These are phyloP conservation scores for Callionymus lyra DNA, from an alignment of 2,113 vertebrate genomes.

Conservation along the genomic window DNA sequence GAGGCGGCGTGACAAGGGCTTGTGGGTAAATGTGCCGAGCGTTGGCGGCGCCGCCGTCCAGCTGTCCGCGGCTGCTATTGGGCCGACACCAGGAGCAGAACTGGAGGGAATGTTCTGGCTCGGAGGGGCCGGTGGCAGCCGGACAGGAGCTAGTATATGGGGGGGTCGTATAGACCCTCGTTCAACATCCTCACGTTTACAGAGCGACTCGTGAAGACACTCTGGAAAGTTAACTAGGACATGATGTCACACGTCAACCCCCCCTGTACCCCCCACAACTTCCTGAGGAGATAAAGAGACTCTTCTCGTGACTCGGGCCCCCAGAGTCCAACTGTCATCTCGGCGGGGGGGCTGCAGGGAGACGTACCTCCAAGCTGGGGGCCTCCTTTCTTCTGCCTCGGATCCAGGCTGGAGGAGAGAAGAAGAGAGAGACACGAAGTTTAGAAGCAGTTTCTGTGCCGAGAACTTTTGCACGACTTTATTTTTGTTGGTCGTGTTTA, in stretches of 20 bases:
- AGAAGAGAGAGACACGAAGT: too few species aligned
- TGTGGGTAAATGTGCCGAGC: constrained; percentile 58
- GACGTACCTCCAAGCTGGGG: constrained; percentile 81
- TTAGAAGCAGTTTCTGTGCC: too few species aligned
- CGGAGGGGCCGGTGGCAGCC: constrained; percentile 47
- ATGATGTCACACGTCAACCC: constrained; percentile 44
- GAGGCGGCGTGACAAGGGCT: constrained; percentile 59
- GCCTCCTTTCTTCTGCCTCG: constrained; percentile 84
- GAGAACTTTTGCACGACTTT: too few species aligned
- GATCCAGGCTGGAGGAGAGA: constrained; percentile 83
- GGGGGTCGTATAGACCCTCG: constrained; percentile 58
- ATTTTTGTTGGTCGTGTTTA: too few species aligned
- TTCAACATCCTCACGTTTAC: constrained; percentile 59
- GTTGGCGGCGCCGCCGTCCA: constrained; percentile 62
- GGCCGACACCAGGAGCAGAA: constrained; percentile 60
- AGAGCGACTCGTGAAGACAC: constrained; percentile 55
- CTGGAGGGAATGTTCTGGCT: constrained; percentile 70
- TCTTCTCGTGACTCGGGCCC: constrained; percentile 48
- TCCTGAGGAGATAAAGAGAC: constrained; percentile 52
- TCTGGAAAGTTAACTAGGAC: constrained; percentile 54
- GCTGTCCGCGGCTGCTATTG: constrained; percentile 63
- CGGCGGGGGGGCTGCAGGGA: constrained; percentile 36
- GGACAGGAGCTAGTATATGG: constrained; percentile 43
- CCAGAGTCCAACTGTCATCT: constrained; percentile 50
- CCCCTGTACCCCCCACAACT: constrained; percentile 59